Percentiles rank a stretch among this genome's conserved stretches.
Conservation (phyloP, 2,113 vertebrate species). For the Pogona vitticeps region DNA sequence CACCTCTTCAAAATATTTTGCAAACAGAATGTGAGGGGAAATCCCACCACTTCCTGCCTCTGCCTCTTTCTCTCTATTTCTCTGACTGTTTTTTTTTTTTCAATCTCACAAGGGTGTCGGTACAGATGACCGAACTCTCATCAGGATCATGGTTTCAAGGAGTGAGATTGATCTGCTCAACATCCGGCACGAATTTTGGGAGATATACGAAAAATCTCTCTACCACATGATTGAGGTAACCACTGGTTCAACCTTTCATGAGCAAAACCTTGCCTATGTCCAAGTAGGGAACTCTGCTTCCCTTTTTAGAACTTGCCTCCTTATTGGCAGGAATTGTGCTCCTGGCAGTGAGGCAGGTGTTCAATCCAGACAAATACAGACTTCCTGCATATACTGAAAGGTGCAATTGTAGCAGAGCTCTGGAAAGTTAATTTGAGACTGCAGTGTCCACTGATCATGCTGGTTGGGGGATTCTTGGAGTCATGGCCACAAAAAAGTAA, state of each 20-base stretch:
- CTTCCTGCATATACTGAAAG: neutral
- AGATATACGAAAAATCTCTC: conserved; percentile 87
- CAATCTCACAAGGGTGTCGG: conserved; percentile 84
- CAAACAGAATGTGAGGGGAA: neutral
- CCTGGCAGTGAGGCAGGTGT: neutral
- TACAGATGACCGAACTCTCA: conserved; percentile 93
- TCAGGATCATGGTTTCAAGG: conserved; percentile 93
- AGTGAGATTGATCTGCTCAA: conserved; percentile 91
- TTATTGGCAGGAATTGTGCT: neutral
- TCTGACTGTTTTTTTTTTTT: neutral
- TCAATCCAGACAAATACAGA: neutral
- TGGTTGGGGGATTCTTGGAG: too few species aligned
- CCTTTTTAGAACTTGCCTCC: neutral
- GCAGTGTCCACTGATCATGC: too few species aligned
- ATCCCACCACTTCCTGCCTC: neutral
- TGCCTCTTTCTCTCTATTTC: neutral
- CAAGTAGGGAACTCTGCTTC: neutral
- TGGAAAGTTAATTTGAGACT: too few species aligned
- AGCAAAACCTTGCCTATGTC: neutral
- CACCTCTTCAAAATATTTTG: conserved; percentile 31
- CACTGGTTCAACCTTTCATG: neutral
- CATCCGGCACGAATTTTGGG: conserved; percentile 91
- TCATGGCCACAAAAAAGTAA: too few species aligned
- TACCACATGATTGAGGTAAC: conserved; percentile 93
- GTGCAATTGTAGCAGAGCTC: neutral